Conservation (phyloP, 2,113 vertebrate genomes). For the Eulacestoma nigropectus region DNA sequence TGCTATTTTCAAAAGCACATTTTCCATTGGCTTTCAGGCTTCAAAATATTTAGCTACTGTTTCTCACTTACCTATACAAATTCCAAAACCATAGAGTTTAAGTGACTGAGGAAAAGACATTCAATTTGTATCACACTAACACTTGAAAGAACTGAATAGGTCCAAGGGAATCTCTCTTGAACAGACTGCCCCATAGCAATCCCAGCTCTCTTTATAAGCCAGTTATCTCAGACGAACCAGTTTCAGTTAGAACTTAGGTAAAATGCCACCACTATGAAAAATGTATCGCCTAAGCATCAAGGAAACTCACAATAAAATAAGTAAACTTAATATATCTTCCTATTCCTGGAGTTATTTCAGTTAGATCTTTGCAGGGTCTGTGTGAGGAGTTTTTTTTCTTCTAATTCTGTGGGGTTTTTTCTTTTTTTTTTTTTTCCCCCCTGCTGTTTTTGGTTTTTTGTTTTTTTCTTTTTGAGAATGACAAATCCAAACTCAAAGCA, state of each 20-base stretch:
- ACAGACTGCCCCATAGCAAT: neutral
- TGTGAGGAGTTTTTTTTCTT: neutral
- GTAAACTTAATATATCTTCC: neutral
- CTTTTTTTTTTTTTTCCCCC: too few species aligned
- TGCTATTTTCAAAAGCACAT: neutral
- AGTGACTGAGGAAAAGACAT: neutral
- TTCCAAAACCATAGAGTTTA: neutral
- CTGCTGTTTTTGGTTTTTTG: neutral
- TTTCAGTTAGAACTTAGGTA: neutral
- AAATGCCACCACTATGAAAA: neutral
- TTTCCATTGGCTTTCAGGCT: neutral
- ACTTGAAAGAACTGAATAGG: neutral
- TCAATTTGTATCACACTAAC: neutral
- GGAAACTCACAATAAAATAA: neutral
- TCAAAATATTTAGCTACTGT: neutral
- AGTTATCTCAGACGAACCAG: neutral
- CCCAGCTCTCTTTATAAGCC: neutral
- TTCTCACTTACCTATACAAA: neutral
- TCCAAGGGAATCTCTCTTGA: neutral
- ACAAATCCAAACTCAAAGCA: neutral
- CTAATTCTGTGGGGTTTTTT: neutral
- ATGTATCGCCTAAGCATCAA: neutral
- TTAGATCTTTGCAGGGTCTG: neutral
- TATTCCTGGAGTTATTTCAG: neutral
- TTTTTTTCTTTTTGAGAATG: neutral